Base-by-base conservation (phyloP, 2,113 vertebrate genomes). In the Petaurus breviceps region DNA sequence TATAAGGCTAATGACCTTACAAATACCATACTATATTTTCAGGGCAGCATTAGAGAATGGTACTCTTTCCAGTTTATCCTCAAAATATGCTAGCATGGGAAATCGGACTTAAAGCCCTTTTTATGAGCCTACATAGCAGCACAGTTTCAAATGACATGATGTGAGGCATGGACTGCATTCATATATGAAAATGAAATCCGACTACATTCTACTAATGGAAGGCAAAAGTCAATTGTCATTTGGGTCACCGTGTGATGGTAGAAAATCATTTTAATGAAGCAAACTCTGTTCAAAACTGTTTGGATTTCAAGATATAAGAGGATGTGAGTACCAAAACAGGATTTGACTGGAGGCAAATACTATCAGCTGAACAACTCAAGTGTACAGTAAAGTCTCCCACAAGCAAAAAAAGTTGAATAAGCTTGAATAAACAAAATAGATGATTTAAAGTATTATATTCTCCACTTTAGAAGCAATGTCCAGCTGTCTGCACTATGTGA, bases 231-330 rank as follows among this genome's bases (percentile, higher is more conserved):
- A 97, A 90, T 97, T 97, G 97, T 96, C 97, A 97, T 96, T 96
- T 98, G 96, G 97, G 97, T 98, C 96, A 98, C 94, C 43, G n/a
- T 95, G 92, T 96, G 95, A 96, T 31, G 23, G 95, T 90, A 96
- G 97, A 96, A 98, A 98, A 97, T 98, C 96, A 96, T 96, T 96
- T 97, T 98, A 98, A 98, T 98, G 97, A 98, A 98, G 96, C 96
- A 90, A 91, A 94, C 43, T 91, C 97, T 97, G 97, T 97, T 97
- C 96, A 96, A 95, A 98, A 96, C 96, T 95, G 95, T 98, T 97
- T 97, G 97, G 93, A 96, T 97, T 93, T 97, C 95, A 95, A 93
- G 94, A 91, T 93, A 96, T 97, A 97, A 98, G 97, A 95, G 96
- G 97, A 96, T 95, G 94, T 96, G 97, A 97, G 96, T 96, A 97